Conservation (phyloP, 2,888 invertebrate species). For the Drosophila planitibia region DNA sequence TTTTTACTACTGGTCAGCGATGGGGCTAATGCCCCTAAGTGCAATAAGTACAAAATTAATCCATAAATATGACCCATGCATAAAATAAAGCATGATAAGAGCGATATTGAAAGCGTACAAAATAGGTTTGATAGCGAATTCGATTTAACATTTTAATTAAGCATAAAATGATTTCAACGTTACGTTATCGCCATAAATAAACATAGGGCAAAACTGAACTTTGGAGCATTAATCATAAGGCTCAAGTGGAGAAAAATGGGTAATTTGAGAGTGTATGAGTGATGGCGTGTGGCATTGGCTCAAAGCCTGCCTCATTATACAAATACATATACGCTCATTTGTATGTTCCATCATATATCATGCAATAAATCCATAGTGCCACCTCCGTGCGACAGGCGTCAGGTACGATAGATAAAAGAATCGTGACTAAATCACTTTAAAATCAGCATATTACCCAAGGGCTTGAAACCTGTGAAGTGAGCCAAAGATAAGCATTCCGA, state of each 20-base stretch:
- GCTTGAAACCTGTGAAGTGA: constrained; percentile 30
- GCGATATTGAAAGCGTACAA: constrained; percentile 8
- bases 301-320: constrained; percentile 1
- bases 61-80: constrained; percentile 48
- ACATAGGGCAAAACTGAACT: constrained; percentile 49
- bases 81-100: constrained; percentile 8
- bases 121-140: constrained; percentile 46
- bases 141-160: constrained; percentile 50
- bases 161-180: constrained; percentile 38
- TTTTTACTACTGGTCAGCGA: constrained; percentile 20
- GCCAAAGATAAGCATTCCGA: constrained; percentile 54
- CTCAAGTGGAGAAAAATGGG: constrained; percentile 7
- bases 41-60: constrained; percentile 51
- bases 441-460: constrained; percentile 64
- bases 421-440: constrained; percentile 65
- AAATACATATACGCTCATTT: neutral
- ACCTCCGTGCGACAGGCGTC: constrained; percentile 11
- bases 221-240: constrained; percentile 71
- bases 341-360: constrained; percentile 13
- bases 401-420: constrained; percentile 43
- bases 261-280: constrained; percentile 4
- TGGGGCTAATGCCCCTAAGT: constrained; percentile 14
- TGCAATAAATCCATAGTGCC: neutral
- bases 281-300: constrained; percentile 33
- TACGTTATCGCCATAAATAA: constrained; percentile 66